Conservation (phyloP, 2,797 vertebrate species). For the Etheostoma nigrum region DNA sequence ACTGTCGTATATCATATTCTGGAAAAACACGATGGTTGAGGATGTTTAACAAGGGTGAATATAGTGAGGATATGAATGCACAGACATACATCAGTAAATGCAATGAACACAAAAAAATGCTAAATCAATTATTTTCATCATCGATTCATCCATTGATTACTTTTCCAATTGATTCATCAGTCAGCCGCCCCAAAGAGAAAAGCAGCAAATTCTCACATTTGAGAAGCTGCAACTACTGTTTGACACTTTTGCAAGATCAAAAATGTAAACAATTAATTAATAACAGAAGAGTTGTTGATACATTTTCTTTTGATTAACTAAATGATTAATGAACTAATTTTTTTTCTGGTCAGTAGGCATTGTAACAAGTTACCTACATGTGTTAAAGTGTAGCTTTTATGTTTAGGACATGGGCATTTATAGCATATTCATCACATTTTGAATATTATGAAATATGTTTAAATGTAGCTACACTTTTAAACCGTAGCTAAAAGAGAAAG, state of each 20-base stretch:
- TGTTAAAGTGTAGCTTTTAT: not conserved
- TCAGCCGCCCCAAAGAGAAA: not conserved
- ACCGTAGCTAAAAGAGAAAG: not conserved
- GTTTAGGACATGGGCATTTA: not conserved
- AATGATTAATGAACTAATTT: not conserved
- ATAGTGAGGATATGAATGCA: slow-evolving; percentile 2
- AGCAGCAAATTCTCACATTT: not conserved
- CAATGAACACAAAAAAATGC: not conserved
- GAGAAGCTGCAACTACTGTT: not conserved
- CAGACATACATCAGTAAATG: not conserved
- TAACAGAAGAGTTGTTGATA: not conserved
- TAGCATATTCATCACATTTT: not conserved
- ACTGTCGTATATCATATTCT: slow-evolving; percentile 10
- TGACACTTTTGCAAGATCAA: not conserved
- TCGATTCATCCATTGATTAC: not conserved
- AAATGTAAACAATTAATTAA: not conserved
- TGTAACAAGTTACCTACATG: not conserved
- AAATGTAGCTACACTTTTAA: not conserved
- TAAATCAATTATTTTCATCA: not conserved
- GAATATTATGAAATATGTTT: not conserved
- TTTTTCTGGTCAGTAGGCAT: not conserved
- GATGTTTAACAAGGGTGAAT: slow-evolving; percentile 13
- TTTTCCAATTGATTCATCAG: not conserved
- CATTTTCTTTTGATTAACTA: not conserved
- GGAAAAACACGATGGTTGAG: slow-evolving; percentile 29